Base-by-base conservation (phyloP, 2,113 vertebrate species). In the Chlorodrepanis virens region DNA sequence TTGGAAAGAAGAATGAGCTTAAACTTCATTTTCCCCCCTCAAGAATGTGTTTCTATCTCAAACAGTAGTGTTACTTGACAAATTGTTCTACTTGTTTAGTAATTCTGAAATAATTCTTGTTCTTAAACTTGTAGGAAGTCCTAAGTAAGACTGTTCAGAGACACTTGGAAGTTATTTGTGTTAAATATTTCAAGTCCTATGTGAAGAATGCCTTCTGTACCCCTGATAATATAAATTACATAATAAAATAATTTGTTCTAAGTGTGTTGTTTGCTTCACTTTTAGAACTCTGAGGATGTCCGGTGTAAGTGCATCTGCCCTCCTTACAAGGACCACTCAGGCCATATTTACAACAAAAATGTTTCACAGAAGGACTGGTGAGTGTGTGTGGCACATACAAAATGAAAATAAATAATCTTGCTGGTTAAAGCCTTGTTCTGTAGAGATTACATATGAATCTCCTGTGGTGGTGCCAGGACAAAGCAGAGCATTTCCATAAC, bases 301-400 rank as follows among this genome's bases (percentile, higher is more conserved):
- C 98, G 99, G 52, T 99, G 99, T 97, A 99, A 99, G 96, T 99
- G 99, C 94, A 99, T 99, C 97, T 99, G 99, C 87, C 99, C 99
- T 23, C 99, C 99, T 8, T 99, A 99, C 98, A 99, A 98, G 98
- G 99, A 99, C 1, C 96, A 98, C 23, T 96, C 98, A 4, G 99
- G 99, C 10, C 97, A 98, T 39, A 99, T 99, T 97, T 99, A 99
- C 98, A 99, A 99, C 91, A 98, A 99, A 97, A 99, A 99, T 61
- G 98, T 99, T 70, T 99, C 99, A 31, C 99, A 99, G 89, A 99
- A 99, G 96, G 99, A 99, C 96, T 99, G 99, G 99, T 99, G 97
- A 97, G 98, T 98, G 87, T 90, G 14, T 91, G 31, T 63, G 60
- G 39, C 25, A 49, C 18, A 24, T 54, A 50, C 21, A 65, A 23